Evolutionary conservation across 2,888 invertebrate species (phyloP).

Genomic region (Mesopsocus fuscifrons): DNA sequence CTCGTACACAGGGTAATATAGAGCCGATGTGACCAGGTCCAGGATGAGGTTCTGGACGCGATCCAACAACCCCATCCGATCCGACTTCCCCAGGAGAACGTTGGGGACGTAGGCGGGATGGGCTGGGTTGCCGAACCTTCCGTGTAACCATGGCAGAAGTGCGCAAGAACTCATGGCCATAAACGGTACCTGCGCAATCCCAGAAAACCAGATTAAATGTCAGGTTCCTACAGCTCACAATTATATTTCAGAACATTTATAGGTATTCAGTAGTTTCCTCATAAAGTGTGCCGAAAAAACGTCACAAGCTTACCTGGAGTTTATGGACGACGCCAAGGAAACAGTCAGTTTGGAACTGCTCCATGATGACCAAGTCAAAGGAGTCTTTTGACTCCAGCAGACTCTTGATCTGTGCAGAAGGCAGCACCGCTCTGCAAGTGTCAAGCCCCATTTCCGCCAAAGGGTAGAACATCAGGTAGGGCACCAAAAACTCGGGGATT

Average conservation of each 20-base stretch:
- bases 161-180: constrained; percentile 12
- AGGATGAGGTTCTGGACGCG: not conserved
- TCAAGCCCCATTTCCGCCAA: constrained; percentile 8
- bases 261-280: no score
- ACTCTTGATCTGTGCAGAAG: constrained; percentile 14
- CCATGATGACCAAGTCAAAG: constrained; percentile 15
- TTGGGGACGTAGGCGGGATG: constrained; percentile 14
- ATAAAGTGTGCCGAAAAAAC: no score
- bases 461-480: not conserved
- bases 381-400: constrained; percentile 14
- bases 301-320: constrained; percentile 4
- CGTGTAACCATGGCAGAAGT: constrained; percentile 14
- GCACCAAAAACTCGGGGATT: not conserved
- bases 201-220: not conserved
- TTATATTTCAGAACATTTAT: no score
- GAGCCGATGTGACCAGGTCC: constrained; percentile 1
- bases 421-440: constrained; percentile 12
- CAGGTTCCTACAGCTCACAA: not conserved
- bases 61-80: not conserved
- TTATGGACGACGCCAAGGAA: constrained; percentile 14
- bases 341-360: constrained; percentile 15
- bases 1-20: constrained; percentile 8
- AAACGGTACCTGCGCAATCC: constrained; percentile 11
- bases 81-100: constrained; percentile 1
- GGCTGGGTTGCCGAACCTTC: constrained; percentile 13